Conservation (phyloP, 2,888 invertebrate genomes). For the Diplolepis rosae region DNA sequence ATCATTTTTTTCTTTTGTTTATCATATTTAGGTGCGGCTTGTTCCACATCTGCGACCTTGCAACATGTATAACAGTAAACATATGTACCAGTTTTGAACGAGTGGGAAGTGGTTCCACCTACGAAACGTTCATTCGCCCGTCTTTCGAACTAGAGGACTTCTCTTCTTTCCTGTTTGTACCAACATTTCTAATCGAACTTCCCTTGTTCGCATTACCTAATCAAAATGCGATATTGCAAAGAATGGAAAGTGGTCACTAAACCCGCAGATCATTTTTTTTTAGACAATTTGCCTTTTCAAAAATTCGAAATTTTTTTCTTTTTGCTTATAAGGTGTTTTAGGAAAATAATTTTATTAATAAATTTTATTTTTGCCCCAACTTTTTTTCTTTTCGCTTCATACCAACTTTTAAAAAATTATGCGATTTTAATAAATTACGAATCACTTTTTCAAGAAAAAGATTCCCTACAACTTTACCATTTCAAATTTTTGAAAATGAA, state of each 20-base stretch:
- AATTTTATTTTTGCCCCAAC: no score
- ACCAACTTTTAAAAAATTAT: no score
- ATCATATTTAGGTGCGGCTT: conserved; percentile 42
- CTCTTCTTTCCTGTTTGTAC: conserved; percentile 28
- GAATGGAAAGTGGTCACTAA: not conserved
- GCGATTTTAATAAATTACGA: no score
- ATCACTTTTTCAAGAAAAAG: no score
- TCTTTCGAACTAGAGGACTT: conserved; percentile 30
- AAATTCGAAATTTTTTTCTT: not conserved
- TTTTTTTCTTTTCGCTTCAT: no score
- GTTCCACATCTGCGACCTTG: conserved; percentile 48
- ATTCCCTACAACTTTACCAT: no score
- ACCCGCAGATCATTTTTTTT: not conserved
- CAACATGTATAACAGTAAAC: conserved; percentile 39
- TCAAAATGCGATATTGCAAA: conserved; percentile 17
- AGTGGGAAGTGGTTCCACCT: conserved; percentile 60
- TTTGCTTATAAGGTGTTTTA: no score
- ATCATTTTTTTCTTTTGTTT: not conserved
- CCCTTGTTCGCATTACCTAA: not conserved
- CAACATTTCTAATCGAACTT: conserved; percentile 10
- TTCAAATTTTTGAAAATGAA: no score
- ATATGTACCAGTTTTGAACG: conserved; percentile 46
- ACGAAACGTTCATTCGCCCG: conserved; percentile 42
- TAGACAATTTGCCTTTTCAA: not conserved
- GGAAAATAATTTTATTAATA: no score